Evolutionary conservation across 1,140 invertebrate genomes (phyloP), one percentile per base, ranked within the genome.

Genomic region (Philaenus spumarius): DNA sequence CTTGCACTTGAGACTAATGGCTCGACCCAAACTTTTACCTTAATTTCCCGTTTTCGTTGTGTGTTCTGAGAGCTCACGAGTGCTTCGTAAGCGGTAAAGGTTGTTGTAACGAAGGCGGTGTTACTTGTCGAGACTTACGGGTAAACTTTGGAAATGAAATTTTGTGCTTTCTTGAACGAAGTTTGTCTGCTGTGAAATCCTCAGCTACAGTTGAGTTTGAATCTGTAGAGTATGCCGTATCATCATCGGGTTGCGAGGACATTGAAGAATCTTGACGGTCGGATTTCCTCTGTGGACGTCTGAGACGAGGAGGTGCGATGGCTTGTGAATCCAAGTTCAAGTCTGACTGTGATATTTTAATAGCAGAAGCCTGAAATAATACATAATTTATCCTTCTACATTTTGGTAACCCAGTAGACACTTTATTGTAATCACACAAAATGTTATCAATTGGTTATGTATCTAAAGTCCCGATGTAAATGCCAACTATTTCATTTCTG

Each of bases 151-250:
- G 63, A 47, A 64, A 64, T 4, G 73, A 72, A 55, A 78, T 75
- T 52, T 73, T 70, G 19, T 76, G 65, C 62, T 75, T 77, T 55
- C 75, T 68, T 4, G 73, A 68, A 6, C 73, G 68, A 20, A 69
- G 66, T 55, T 76, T 75, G 19, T 70, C 57, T 43, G 75, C n/a
- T n/a, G n/a, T n/a, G n/a, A n/a, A 73, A 48, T 77, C 75, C 50
- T 78, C 76, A 59, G 74, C 73, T 17, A 70, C 69, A 20, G 75
- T 77, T n/a, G 76, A 77, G 64, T 76, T 78, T 3, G 75, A 77
- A 63, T 78, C 77, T 6, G 77, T 78, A 0, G 76, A 77, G 1
- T 75, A 66, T 14, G 76, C 75, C 58, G 78, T 76, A 53, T 77
- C 75, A 55, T 74, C 73, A 37, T 75, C 61, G n/a, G n/a, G n/a